A percentile compares a stretch with the other conserved stretches of the same genome.
Evolutionary conservation across 2,888 invertebrate genomes (phyloP).

Genomic region (Diploptera punctata): DNA sequence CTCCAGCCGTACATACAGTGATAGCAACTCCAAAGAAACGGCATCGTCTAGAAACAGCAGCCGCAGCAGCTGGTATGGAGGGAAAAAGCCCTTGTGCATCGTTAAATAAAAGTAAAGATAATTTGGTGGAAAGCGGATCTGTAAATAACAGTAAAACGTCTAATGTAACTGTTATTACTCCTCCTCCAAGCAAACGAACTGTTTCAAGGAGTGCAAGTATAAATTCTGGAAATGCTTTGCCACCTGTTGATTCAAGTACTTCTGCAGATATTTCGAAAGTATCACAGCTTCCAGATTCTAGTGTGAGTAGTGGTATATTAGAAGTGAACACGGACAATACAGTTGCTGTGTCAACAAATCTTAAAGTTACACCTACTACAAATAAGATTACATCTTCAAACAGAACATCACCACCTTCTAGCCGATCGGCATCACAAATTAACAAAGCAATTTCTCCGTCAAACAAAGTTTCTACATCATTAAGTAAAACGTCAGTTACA

Average conservation of each 20-base stretch:
- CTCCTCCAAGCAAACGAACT: constrained; percentile 55
- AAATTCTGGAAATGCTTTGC: constrained; percentile 55
- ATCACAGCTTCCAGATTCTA: background rate
- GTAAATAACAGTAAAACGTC: constrained; percentile 54
- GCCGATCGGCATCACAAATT: background rate
- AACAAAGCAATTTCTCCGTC: constrained; percentile 6
- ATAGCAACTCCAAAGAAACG: constrained; percentile 75
- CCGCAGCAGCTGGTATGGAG: background rate
- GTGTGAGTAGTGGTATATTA: background rate
- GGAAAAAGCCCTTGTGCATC: constrained; percentile 23
- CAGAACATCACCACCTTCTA: background rate
- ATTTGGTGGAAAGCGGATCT: background rate
- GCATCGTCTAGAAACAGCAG: constrained; percentile 64
- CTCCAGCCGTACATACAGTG: constrained; percentile 47
- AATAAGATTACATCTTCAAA: background rate
- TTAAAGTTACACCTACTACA: background rate
- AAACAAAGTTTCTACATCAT: constrained; percentile 8
- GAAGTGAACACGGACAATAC: constrained; percentile 52
- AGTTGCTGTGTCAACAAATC: constrained; percentile 11
- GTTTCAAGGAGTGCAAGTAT: constrained; percentile 63
- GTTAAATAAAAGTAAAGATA: constrained; percentile 52
- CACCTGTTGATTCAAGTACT: constrained; percentile 54
- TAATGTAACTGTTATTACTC: constrained; percentile 57
- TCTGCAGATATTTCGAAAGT: background rate
- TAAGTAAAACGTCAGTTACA: background rate